These are phyloP conservation scores for Isichthys henryi DNA, from an alignment of 2,113 vertebrate genomes.

Conservation along the genomic window DNA sequence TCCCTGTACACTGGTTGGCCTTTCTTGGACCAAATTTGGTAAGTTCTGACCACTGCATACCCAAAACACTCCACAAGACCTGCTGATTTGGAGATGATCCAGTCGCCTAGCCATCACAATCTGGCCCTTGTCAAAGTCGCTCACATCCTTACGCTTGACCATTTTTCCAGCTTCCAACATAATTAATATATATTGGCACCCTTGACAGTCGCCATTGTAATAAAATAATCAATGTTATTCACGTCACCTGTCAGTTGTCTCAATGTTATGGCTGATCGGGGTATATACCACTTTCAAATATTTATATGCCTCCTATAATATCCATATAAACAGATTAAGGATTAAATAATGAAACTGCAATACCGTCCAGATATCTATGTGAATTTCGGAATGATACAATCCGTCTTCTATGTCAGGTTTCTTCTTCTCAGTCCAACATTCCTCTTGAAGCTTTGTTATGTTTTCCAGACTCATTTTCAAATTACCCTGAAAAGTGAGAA, in stretches of 20 bases:
- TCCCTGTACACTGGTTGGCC: background rate
- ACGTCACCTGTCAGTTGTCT: background rate
- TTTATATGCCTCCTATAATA: conserved; percentile 9
- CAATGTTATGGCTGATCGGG: background rate
- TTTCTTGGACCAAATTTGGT: background rate
- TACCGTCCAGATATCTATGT: conserved; percentile 55
- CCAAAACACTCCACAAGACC: background rate
- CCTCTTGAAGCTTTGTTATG: conserved; percentile 40
- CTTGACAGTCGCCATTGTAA: too few relatives aligned
- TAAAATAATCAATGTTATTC: background rate
- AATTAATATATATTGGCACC: too few relatives aligned
- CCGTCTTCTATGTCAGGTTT: conserved; percentile 40
- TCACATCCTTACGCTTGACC: background rate
- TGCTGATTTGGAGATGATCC: background rate
- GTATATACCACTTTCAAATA: background rate
- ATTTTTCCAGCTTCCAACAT: too few relatives aligned
- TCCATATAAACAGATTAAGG: conserved; percentile 21
- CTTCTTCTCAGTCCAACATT: conserved; percentile 38
- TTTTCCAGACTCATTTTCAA: conserved; percentile 15
- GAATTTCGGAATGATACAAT: conserved; percentile 41
- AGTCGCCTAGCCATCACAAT: background rate
- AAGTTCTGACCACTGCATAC: background rate
- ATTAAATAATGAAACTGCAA: background rate
- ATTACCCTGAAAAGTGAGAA: conserved; percentile 24
- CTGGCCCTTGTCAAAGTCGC: background rate